Evolutionary conservation across 2,113 vertebrate species (phyloP), one percentile per base, ranked within the genome.

Genomic region (Anguilla rostrata): DNA sequence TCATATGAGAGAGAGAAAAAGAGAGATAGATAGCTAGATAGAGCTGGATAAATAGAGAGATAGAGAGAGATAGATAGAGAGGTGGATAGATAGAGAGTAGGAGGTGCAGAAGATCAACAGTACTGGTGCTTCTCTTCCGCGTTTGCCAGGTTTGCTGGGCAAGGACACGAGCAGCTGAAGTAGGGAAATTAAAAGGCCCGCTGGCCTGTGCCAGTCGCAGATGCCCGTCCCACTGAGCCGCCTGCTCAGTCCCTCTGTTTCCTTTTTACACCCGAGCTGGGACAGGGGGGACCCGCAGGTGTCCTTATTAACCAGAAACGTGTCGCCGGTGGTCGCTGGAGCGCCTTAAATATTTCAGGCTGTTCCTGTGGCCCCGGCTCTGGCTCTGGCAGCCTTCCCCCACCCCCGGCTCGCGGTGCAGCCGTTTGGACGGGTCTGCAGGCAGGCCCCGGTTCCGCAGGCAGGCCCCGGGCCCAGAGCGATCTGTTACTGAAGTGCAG

Each of bases 261-360:
- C 93, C 93, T 91, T 93, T 92, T 94, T 94, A 94, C 94, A 90
- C 91, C 85, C 90, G 89, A 92, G 40, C 29, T 88, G 88, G 90
- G 91, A 90, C 83, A 85, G 86, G 89, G 84, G 89, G 87, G 90
- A 92, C 89, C 93, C 93, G 90, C 93, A 94, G 94, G 94, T 95
- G 94, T 93, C 92, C 94, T 93, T 93, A 94, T 95, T 94, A 95
- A 90, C 92, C 91, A 90, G 89, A 85, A 94, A 94, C 95, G 92
- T 95, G 94, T 94, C 94, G 95, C 88, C 87, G 87, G 87, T 92
- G 34, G 87, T 89, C 88, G 86, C 89, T 80, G 86, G 86, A 90
- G 89, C 90, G 92, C 91, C 91, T 92, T 92, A 92, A 93, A 93
- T 92, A 90, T 88, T 92, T 90, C 90, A 90, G 90, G 90, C 92